Evolutionary conservation across 92 coral and sea anemone species (phyloP), one percentile per base, ranked within the genome.

Genomic region (Porites divaricata): DNA sequence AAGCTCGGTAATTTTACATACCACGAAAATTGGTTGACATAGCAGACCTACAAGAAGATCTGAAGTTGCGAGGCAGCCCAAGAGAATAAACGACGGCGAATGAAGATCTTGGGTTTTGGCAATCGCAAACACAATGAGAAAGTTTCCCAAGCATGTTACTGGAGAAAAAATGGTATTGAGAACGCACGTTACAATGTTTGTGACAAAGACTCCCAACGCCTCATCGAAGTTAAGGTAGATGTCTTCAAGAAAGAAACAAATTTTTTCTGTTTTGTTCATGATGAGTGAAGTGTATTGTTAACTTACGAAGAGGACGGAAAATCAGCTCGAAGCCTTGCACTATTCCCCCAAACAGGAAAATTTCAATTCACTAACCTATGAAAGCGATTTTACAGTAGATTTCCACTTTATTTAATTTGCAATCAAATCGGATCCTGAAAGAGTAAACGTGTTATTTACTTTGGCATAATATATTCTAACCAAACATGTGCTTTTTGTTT

Each of bases 31-130:
- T 16, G 83, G 26, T 58, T 84, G 88, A 51, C 81, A 75, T 12
- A 85, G 17, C 12, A 74, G 26, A 1, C 83, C 88, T 50, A 85
- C 70, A 9, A 85, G 48, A 52, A 85, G 74, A 67, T 85, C 88
- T 5, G 88, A 85, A 52, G 63, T 58, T 1, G 88, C 88, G 17
- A 85, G 64, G 20, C 78, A 76, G 63, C 72, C 23, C 9, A 85
- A 26, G 52, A 85, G 83, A 26, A 85, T 76, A 53, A 75, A 75
- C 2, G 88, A 65, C 16, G 88, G 88, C 20, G 81, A 74, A 22
- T 58, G 70, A 1, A 76, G 54, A 16, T 64, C 22, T 12, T 15
- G 83, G 4, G 56, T 23, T n/a, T 78, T 68, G 8, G 54, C 19
- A 14, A 85, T 85, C 6, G 68, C 76, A 17, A 62, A 62, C 1